A percentile compares a stretch with the other conserved stretches of the same genome.
Evolutionary conservation across 1,140 invertebrate species (phyloP).

Genomic region (Wasmannia auropunctata): DNA sequence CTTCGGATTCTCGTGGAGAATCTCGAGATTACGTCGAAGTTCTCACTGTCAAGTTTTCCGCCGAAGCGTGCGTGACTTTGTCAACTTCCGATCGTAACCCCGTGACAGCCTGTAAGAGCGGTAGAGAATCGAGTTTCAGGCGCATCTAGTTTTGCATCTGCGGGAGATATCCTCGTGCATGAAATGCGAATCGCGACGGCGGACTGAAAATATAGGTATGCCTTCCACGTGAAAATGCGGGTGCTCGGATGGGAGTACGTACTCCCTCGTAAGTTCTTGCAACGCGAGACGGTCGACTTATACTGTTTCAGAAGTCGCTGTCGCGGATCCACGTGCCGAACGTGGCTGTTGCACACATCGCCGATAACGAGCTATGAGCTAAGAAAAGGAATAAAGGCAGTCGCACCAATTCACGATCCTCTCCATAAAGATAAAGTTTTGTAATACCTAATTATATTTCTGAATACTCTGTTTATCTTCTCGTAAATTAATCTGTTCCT

Average conservation of each 20-base stretch:
- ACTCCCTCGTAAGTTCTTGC: constrained; percentile 35
- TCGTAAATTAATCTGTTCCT: not conserved
- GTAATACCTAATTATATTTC: not conserved
- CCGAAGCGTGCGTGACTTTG: constrained; percentile 28
- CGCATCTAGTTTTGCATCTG: constrained; percentile 29
- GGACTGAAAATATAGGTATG: constrained; percentile 52
- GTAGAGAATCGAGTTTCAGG: constrained; percentile 34
- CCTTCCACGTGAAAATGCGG: constrained; percentile 49
- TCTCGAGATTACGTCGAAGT: constrained; percentile 32
- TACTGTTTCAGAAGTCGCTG: constrained; percentile 25
- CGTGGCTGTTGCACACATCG: not conserved
- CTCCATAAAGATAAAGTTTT: not conserved
- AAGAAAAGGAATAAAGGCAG: not conserved
- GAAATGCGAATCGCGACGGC: constrained; percentile 27
- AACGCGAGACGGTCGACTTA: not conserved
- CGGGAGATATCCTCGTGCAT: constrained; percentile 24
- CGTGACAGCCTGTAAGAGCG: constrained; percentile 11
- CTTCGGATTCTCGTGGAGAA: constrained; percentile 10
- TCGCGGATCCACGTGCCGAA: not conserved
- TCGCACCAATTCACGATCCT: not conserved
- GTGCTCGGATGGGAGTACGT: constrained; percentile 31
- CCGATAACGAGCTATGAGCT: constrained; percentile 25
- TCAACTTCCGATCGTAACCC: constrained; percentile 23
- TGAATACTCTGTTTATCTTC: not conserved
- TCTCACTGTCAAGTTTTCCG: constrained; percentile 32